phyloP scores from a whole-genome alignment of 53 echinoderm and acorn worm species.

The Echinarachnius parma region DNA sequence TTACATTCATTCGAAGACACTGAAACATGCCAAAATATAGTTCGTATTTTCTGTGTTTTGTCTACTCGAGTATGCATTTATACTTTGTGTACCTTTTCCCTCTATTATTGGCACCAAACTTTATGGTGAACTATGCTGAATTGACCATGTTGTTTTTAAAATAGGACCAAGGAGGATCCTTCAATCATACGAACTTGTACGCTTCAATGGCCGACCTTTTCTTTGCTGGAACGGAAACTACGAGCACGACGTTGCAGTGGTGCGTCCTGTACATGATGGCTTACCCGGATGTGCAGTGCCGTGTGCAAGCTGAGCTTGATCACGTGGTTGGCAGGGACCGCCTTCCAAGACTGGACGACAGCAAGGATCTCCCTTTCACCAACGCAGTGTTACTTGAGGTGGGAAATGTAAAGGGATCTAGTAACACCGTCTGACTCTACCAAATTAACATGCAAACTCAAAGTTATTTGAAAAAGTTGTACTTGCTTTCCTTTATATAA shows the following conservation, averaged over 20 bases:
- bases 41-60: no score
- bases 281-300: constrained; percentile 8
- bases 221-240: constrained; percentile 26
- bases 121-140: no score
- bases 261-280: constrained; percentile 19
- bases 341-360: constrained; percentile 13
- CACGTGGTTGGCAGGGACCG: constrained; percentile 20
- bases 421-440: no score
- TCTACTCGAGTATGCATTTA: no score
- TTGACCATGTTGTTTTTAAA: not conserved
- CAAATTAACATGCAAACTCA: no score
- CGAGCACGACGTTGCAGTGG: constrained; percentile 14
- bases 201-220: constrained; percentile 12
- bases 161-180: not conserved
- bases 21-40: no score
- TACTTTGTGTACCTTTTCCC: no score
- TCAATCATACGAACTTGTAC: not conserved
- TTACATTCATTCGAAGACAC: no score
- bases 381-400: constrained; percentile 29
- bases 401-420: no score
- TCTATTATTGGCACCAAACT: no score
- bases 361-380: constrained; percentile 25
- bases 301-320: constrained; percentile 21
- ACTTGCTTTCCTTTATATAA: no score
- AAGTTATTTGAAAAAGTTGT: no score